Percentiles rank a stretch among this genome's conserved stretches.
phyloP scores from a whole-genome alignment of 30 jellyfish, hydroid and myxozoan species.

The Haliclystus octoradiatus region DNA sequence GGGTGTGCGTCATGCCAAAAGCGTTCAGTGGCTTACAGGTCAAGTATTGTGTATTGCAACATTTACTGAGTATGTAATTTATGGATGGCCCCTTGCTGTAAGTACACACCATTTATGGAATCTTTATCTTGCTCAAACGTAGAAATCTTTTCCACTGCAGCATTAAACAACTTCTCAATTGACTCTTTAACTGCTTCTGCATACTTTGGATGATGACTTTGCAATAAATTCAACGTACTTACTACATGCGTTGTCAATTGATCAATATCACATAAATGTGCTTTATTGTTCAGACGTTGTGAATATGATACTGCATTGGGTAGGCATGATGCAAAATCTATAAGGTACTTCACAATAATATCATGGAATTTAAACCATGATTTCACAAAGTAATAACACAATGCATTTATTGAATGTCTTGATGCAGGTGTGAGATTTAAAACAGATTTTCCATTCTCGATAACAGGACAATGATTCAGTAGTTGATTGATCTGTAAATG shows the following conservation, averaged over 20 bases:
- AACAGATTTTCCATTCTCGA: slow-evolving; percentile 39
- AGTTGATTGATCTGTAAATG: slow-evolving; percentile 53
- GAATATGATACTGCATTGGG: slow-evolving; percentile 44
- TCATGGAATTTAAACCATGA: slow-evolving; percentile 30
- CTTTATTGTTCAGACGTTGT: slow-evolving; percentile 8
- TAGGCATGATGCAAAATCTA: slow-evolving; percentile 20
- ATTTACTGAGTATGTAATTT: too few species aligned
- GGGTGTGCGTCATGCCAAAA: too few species aligned
- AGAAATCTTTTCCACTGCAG: not conserved
- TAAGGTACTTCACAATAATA: slow-evolving; percentile 35
- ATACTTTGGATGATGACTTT: slow-evolving; percentile 7
- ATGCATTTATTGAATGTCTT: slow-evolving; percentile 52
- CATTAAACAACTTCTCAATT: slow-evolving; percentile 7
- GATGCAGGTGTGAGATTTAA: slow-evolving; percentile 28
- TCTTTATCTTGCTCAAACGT: not conserved
- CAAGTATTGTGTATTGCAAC: too few species aligned
- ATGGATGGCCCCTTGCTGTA: too few species aligned
- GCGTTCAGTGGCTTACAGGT: too few species aligned
- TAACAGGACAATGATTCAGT: slow-evolving; percentile 48
- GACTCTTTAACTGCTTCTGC: not conserved
- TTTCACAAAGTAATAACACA: slow-evolving; percentile 42
- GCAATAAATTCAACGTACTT: slow-evolving; percentile 17
- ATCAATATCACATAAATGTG: slow-evolving; percentile 8
- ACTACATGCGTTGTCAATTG: slow-evolving; percentile 13
- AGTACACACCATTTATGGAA: not conserved